Evolutionary conservation across 2,888 invertebrate genomes (phyloP).

Genomic region (Leucophenga maculata): DNA sequence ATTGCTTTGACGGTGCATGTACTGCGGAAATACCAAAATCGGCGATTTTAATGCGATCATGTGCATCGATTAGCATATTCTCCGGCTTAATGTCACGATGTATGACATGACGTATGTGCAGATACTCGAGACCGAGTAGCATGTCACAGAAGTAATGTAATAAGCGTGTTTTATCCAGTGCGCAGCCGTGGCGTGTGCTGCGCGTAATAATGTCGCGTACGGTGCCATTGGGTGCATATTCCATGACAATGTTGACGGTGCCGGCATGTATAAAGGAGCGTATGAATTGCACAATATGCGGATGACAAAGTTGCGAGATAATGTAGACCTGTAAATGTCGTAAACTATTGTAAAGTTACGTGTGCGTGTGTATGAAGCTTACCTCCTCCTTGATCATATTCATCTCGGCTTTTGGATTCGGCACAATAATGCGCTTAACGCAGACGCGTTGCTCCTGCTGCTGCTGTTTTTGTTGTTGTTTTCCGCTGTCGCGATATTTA

Average conservation of each 20-base stretch:
- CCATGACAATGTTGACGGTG: conserved; percentile 69
- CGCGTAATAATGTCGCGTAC: conserved; percentile 57
- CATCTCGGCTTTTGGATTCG: conserved; percentile 56
- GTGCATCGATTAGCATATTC: conserved; percentile 79
- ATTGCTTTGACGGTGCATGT: conserved; percentile 51
- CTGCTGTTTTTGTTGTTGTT: no score
- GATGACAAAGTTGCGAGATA: conserved; percentile 69
- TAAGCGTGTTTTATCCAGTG: conserved; percentile 50
- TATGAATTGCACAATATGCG: conserved; percentile 67
- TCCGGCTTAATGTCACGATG: conserved; percentile 83
- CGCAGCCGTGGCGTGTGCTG: conserved; percentile 28
- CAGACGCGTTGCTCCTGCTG: conserved; percentile 53
- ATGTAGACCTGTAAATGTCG: conserved; percentile 59
- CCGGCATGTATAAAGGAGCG: conserved; percentile 60
- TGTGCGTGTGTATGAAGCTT: conserved; percentile 13
- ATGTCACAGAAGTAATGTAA: conserved; percentile 72
- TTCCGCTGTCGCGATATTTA: conserved; percentile 36
- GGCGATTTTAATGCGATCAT: conserved; percentile 80
- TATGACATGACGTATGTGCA: conserved; percentile 72
- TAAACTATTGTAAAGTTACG: neutral
- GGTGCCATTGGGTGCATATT: conserved; percentile 68
- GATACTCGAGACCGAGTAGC: conserved; percentile 69
- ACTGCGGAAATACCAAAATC: conserved; percentile 77
- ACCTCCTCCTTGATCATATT: conserved; percentile 66
- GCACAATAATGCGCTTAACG: conserved; percentile 66